These are phyloP conservation scores for Lithophane semibrunnea DNA, from an alignment of 2,888 invertebrate species.

Conservation along the genomic window DNA sequence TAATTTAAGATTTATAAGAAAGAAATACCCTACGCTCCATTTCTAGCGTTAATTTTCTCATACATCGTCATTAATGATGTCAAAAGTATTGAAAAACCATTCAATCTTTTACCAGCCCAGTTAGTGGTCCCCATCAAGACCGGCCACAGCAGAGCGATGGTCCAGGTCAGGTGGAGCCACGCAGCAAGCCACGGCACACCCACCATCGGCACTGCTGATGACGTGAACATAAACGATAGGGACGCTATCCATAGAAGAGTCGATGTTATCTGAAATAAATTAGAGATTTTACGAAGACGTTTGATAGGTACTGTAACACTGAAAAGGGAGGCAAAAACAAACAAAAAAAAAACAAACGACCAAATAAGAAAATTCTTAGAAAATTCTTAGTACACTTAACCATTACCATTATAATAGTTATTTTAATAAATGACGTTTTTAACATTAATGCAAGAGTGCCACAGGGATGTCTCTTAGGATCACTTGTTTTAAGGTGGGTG, in stretches of 20 bases:
- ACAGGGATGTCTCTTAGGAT: conserved; percentile 10
- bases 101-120: conserved; percentile 72
- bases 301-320: conserved; percentile 12
- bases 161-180: conserved; percentile 79
- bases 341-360: background rate
- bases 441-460: conserved; percentile 1
- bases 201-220: conserved; percentile 68
- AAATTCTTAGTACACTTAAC: background rate
- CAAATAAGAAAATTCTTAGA: background rate
- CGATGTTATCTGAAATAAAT: conserved; percentile 66
- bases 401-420: no score
- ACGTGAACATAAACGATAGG: conserved; percentile 67
- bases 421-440: background rate
- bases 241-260: conserved; percentile 74
- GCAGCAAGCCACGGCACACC: conserved; percentile 76
- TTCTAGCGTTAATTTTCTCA: background rate
- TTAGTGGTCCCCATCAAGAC: conserved; percentile 78
- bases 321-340: background rate
- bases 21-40: background rate
- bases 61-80: background rate
- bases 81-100: background rate
- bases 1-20: background rate
- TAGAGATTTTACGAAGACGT: conserved; percentile 22
- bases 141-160: conserved; percentile 82
- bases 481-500: background rate